Percentiles rank a stretch among this genome's conserved stretches.
Conservation (phyloP, 2,888 invertebrate species). For the Thyatira batis region DNA sequence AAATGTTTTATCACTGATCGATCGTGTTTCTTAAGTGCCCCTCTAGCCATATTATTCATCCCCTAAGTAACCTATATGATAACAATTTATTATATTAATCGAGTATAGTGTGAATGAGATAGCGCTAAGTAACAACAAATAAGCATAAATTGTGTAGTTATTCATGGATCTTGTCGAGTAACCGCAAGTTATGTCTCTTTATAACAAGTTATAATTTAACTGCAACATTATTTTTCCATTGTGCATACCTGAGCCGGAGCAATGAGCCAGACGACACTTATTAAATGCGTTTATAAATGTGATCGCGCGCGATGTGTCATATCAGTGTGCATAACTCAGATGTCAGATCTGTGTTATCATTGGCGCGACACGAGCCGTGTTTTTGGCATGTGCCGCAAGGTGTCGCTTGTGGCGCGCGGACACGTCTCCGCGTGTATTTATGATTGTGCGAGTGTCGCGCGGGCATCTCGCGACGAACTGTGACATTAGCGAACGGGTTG, state of each 20-base stretch:
- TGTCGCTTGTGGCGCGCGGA: background rate
- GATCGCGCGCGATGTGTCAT: slow-evolving; percentile 15
- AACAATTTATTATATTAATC: background rate
- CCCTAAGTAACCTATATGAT: background rate
- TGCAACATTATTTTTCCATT: background rate
- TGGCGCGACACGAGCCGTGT: slow-evolving; percentile 9
- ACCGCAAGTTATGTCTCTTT: background rate
- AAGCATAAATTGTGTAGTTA: background rate
- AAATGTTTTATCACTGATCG: no score
- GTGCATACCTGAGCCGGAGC: background rate
- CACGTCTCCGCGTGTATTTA: background rate
- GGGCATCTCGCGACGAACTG: background rate
- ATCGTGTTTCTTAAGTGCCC: background rate
- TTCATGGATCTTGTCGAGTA: background rate
- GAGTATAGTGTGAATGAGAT: background rate
- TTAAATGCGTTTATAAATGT: background rate
- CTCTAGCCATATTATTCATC: background rate
- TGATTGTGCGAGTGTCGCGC: background rate
- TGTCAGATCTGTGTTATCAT: slow-evolving; percentile 28
- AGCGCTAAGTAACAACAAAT: background rate
- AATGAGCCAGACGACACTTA: slow-evolving; percentile 2
- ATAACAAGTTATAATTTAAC: background rate
- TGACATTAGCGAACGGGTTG: background rate
- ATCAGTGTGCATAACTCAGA: slow-evolving; percentile 37
- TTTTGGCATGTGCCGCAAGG: slow-evolving; percentile 16